Conservation (phyloP, 1,140 invertebrate species). For the Ladona fulva region DNA sequence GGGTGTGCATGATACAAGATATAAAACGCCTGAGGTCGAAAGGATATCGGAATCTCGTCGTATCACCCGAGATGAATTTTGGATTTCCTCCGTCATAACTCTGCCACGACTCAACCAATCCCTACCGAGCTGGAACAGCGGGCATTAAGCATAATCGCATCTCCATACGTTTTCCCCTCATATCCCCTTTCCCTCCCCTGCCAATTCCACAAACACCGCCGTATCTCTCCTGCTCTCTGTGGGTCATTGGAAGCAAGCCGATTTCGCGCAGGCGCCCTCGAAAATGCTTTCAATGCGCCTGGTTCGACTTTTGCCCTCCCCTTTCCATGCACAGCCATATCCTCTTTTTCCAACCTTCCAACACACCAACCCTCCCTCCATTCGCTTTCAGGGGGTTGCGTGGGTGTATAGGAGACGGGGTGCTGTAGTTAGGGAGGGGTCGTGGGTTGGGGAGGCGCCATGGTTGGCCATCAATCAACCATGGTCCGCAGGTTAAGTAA, state of each 20-base stretch:
- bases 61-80: slow-evolving; percentile 1
- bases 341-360: background rate
- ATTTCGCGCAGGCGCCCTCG: background rate
- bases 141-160: slow-evolving; percentile 9
- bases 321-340: too few relatives aligned
- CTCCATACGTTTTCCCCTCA: background rate
- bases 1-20: too few relatives aligned
- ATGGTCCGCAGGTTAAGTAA: background rate
- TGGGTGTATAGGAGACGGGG: background rate
- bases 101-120: slow-evolving; percentile 2
- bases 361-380: too few relatives aligned
- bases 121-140: background rate
- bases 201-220: background rate
- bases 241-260: background rate
- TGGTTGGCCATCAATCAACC: background rate
- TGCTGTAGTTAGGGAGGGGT: background rate
- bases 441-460: background rate
- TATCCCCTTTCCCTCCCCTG: background rate
- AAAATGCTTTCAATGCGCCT: background rate
- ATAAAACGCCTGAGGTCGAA: background rate
- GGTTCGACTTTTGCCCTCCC: background rate
- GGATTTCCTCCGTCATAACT: background rate
- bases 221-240: background rate
- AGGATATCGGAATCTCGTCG: background rate
- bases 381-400: background rate